Percentiles rank a stretch among this genome's conserved stretches.
phyloP scores from a whole-genome alignment of 2,797 vertebrate genomes.

The Gallinago solitaria region DNA sequence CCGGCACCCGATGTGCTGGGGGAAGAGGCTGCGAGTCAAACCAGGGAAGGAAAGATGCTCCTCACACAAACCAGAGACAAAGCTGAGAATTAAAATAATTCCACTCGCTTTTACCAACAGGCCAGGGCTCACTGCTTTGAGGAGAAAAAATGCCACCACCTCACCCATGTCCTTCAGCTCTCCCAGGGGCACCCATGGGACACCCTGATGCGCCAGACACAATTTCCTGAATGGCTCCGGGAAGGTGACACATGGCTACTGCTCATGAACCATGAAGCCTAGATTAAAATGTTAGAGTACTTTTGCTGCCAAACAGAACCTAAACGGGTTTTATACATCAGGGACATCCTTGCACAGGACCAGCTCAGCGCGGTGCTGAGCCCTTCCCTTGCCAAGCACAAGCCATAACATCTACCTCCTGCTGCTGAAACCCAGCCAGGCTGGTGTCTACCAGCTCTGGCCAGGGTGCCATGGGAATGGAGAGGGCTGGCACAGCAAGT shows the following conservation, averaged over 20 bases:
- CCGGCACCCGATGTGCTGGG: rapidly evolving
- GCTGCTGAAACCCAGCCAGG: not conserved
- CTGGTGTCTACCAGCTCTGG: not conserved
- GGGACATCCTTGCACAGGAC: not conserved
- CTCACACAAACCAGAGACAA: not conserved
- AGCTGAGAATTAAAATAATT: not conserved
- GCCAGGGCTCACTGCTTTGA: not conserved
- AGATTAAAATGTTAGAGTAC: not conserved
- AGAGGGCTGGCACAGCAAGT: not conserved
- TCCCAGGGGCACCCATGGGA: not conserved
- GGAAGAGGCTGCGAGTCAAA: not conserved
- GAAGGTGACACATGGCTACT: not conserved
- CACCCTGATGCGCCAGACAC: rapidly evolving
- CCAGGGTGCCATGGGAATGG: not conserved
- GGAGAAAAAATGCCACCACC: not conserved
- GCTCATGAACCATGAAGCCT: not conserved
- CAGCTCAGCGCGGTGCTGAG: not conserved
- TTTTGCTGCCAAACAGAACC: not conserved
- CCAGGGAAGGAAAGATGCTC: not conserved
- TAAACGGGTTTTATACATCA: not conserved
- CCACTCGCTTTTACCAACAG: not conserved
- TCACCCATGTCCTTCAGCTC: not conserved
- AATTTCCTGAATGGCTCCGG: not conserved
- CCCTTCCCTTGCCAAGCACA: not conserved
- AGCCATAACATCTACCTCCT: not conserved